Evolutionary conservation across 2,113 vertebrate genomes (phyloP).

Genomic region (Hippocampus guttulatus): DNA sequence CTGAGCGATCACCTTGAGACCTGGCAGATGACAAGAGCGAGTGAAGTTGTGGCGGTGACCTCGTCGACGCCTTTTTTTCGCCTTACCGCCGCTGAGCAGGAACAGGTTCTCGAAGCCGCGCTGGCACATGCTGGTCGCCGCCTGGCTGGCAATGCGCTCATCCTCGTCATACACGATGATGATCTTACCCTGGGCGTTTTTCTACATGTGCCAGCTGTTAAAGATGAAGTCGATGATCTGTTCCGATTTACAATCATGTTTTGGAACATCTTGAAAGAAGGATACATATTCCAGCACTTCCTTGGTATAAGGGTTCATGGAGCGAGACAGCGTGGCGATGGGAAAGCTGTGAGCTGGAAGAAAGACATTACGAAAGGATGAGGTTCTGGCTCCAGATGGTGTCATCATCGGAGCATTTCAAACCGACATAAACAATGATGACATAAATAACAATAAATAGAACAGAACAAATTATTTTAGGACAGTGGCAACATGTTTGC

Average conservation of each 20-base stretch:
- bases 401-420: neutral
- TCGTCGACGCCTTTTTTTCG: no score
- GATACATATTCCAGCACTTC: slow-evolving; percentile 93
- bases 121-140: slow-evolving; percentile 89
- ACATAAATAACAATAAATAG: no score
- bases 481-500: neutral
- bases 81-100: slow-evolving; percentile 92
- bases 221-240: slow-evolving; percentile 40
- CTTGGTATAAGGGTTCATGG: slow-evolving; percentile 89
- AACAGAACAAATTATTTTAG: no score
- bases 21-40: slow-evolving; percentile 56
- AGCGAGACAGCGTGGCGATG: slow-evolving; percentile 79
- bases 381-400: neutral
- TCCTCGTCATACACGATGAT: slow-evolving; percentile 94
- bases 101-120: slow-evolving; percentile 93
- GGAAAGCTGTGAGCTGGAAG: slow-evolving; percentile 85
- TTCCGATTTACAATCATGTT: neutral
- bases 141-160: slow-evolving; percentile 85
- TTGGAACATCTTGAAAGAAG: slow-evolving; percentile 45
- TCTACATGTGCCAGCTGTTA: slow-evolving; percentile 72
- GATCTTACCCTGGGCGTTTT: slow-evolving; percentile 86
- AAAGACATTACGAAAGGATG: neutral
- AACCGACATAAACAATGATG: neutral
- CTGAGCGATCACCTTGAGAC: slow-evolving; percentile 86
- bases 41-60: neutral